These are phyloP conservation scores for Lepisosteus osseus DNA, from an alignment of 2,113 vertebrate species.

Conservation along the genomic window DNA sequence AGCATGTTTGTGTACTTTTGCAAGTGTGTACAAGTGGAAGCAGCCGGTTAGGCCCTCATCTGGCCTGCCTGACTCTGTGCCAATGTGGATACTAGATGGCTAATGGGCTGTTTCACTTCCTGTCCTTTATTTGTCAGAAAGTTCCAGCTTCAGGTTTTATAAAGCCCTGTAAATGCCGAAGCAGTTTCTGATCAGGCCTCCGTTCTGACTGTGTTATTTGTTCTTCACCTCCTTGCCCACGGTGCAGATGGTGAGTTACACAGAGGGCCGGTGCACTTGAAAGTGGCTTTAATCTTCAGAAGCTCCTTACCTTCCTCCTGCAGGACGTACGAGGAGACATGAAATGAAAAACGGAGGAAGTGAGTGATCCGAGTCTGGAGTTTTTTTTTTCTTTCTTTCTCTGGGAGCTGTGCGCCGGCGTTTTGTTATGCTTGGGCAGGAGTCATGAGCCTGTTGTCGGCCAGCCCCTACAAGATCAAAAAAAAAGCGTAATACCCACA, in stretches of 20 bases:
- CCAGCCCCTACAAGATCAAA: constrained; percentile 3
- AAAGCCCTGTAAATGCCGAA: too few species aligned
- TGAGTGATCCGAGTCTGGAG: not conserved
- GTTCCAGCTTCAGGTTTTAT: too few species aligned
- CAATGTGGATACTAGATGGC: too few species aligned
- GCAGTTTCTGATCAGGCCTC: not conserved
- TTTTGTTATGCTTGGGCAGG: constrained; percentile 1
- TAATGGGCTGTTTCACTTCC: not conserved
- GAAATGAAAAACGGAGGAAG: not conserved
- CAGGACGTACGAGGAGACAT: not conserved
- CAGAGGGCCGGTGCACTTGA: not conserved
- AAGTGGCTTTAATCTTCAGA: constrained; percentile 1
- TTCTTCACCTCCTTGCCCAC: too few species aligned
- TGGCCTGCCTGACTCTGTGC: too few species aligned
- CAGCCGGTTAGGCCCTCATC: too few species aligned
- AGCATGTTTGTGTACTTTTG: too few species aligned
- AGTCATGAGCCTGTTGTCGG: not conserved
- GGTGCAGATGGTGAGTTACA: not conserved
- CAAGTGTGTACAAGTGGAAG: too few species aligned
- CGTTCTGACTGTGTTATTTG: not conserved
- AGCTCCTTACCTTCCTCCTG: not conserved
- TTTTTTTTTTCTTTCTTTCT: not conserved
- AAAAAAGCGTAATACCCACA: not conserved
- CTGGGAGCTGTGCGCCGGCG: not conserved
- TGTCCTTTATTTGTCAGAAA: too few species aligned